A percentile compares a stretch with the other conserved stretches of the same genome.
phyloP scores from a whole-genome alignment of 2,797 vertebrate genomes.

The Ibycter americanus region DNA sequence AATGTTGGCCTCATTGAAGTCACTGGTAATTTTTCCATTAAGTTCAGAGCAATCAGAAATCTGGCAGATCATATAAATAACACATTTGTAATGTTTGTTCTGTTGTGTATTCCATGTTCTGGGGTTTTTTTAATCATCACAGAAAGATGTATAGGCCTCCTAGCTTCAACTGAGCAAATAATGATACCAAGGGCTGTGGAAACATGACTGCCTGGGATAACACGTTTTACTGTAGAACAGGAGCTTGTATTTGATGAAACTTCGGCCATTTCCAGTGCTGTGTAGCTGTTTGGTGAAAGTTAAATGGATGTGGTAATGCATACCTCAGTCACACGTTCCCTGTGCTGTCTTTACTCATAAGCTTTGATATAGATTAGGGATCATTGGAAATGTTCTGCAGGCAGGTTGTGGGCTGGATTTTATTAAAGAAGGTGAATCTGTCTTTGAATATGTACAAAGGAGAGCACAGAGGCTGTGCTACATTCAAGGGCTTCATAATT shows the following conservation, averaged over 20 bases:
- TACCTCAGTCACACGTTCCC: accelerated
- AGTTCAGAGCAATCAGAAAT: background rate
- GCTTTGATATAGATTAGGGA: background rate
- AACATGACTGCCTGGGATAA: background rate
- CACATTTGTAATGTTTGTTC: background rate
- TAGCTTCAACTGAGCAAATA: background rate
- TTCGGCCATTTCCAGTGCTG: background rate
- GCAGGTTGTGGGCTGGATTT: background rate
- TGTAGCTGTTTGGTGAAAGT: background rate
- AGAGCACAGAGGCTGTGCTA: background rate
- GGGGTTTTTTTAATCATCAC: background rate
- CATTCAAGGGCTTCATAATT: background rate
- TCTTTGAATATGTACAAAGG: background rate
- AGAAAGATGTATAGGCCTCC: background rate
- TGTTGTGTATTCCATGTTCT: background rate
- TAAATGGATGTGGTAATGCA: background rate
- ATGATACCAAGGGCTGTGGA: background rate
- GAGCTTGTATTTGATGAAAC: background rate
- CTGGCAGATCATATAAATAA: background rate
- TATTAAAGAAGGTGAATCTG: background rate
- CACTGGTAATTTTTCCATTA: background rate
- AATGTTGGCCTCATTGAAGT: background rate
- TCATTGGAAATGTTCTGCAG: background rate
- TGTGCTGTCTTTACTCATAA: background rate
- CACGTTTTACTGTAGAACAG: background rate